Evolutionary conservation across 2,113 vertebrate genomes (phyloP), one percentile per base, ranked within the genome.

Genomic region (Lamprotornis superbus): DNA sequence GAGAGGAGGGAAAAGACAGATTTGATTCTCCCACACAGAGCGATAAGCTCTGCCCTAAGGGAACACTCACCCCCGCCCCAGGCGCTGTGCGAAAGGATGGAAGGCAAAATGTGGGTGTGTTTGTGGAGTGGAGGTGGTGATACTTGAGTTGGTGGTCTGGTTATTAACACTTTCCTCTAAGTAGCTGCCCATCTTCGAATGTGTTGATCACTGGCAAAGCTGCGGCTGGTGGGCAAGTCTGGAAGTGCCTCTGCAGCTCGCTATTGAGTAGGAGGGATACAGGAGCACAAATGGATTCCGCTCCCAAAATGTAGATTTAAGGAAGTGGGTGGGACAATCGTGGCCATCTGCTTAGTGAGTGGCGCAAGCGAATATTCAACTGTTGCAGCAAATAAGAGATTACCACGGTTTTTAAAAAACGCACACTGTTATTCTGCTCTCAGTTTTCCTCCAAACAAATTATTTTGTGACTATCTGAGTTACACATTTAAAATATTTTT

Each of bases 331-430:
- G 69, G 28, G 69, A 78, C 11, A 3, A 27, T 59, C 75, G 27
- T 46, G 64, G 37, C 63, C 79, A 83, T 90, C 85, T 90, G 67
- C 68, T 85, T 33, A n/a, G 37, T 2, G 13, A 37, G 37, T 3
- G 13, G 23, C 2, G 5, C 19, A 12, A 73, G 14, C 2, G 8
- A 64, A 42, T 81, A 83, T 78, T 70, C 69, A 59, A 4, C 17
- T 60, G 10, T 70, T 50, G 39, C 42, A 24, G 16, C 30, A 42
- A 83, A 60, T 68, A 37, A 73, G 8, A 1, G 8, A 57, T 68
- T 60, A 8, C n/a, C 19, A 1, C 1, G 0, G 3, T 44, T 86
- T 59, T 11, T 12, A 68, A 12, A 11, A 31, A 20, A 1, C 3
- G 50, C 22, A 5, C 7, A 40, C 4, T 23, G 42, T 55, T 55